A percentile compares a stretch with the other conserved stretches of the same genome.
These are phyloP conservation scores for Cynoglossus semilaevis DNA, from an alignment of 2,113 vertebrate genomes.

Conservation along the genomic window DNA sequence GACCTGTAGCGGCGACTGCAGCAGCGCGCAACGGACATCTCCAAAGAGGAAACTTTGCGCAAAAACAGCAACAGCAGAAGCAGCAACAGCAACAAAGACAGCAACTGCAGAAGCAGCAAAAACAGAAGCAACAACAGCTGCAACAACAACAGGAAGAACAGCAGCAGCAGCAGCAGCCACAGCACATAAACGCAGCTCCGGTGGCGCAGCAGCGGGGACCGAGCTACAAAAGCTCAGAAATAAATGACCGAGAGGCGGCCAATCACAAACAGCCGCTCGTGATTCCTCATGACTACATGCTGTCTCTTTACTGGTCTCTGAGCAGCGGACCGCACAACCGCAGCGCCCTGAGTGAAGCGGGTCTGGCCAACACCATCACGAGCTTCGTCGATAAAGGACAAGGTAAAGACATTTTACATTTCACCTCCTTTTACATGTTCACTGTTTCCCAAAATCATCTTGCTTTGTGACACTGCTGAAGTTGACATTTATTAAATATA, in stretches of 20 bases:
- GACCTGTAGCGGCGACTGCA: background rate
- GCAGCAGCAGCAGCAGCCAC: slow-evolving; percentile 30
- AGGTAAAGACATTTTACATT: slow-evolving; percentile 72
- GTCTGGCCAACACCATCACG: slow-evolving; percentile 95
- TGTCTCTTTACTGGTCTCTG: slow-evolving; percentile 93
- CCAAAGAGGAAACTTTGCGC: slow-evolving; percentile 53
- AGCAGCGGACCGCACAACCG: slow-evolving; percentile 86
- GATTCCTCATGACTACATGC: slow-evolving; percentile 96
- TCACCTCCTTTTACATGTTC: fast-evolving
- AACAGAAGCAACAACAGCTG: slow-evolving; percentile 27
- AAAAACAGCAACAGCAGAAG: slow-evolving; percentile 66
- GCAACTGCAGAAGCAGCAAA: slow-evolving; percentile 68
- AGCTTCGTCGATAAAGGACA: slow-evolving; percentile 98
- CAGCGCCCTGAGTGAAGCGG: slow-evolving; percentile 87
- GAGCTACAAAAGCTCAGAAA: slow-evolving; percentile 18
- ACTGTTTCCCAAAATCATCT: background rate
- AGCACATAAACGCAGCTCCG: slow-evolving; percentile 65
- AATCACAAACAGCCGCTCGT: slow-evolving; percentile 82
- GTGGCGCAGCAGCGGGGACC: slow-evolving; percentile 74
- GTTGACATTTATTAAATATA: no score
- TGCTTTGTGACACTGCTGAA: no score
- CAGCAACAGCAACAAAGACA: slow-evolving; percentile 33
- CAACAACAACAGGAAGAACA: no score
- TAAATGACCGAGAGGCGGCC: slow-evolving; percentile 45
- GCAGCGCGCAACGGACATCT: background rate